Conservation (phyloP, 2,113 vertebrate species). For the Deroptyus accipitrinus region DNA sequence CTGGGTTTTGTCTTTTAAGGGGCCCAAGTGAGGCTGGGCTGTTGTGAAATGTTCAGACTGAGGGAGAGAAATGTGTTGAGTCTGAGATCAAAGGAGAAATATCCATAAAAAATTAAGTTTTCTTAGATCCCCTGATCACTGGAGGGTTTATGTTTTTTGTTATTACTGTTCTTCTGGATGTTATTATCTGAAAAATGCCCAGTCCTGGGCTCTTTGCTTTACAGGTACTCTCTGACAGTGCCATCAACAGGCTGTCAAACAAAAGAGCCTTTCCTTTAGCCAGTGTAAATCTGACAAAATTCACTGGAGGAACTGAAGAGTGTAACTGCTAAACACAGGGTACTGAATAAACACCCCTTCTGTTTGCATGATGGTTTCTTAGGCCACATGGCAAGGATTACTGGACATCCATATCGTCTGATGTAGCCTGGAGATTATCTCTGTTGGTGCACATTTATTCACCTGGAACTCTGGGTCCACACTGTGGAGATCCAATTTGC, state of each 20-base stretch:
- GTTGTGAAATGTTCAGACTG: not conserved
- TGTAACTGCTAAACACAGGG: not conserved
- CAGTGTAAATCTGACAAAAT: not conserved
- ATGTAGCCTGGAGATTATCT: not conserved
- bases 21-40: not conserved
- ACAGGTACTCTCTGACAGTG: not conserved
- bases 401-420: not conserved
- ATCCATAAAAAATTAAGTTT: not conserved
- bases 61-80: not conserved
- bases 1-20: not conserved
- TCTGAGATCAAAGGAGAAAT: not conserved
- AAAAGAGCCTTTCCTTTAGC: not conserved
- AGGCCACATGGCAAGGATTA: not conserved
- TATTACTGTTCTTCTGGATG: not conserved
- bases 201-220: not conserved
- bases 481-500: not conserved
- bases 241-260: not conserved
- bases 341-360: not conserved
- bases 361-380: not conserved
- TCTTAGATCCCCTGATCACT: not conserved
- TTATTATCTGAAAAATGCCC: not conserved
- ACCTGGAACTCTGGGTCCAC: not conserved
- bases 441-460: not conserved
- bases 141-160: not conserved
- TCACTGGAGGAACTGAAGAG: not conserved